These are phyloP conservation scores for Drosophila kambysellisi DNA, from an alignment of 2,888 invertebrate genomes.

Conservation along the genomic window DNA sequence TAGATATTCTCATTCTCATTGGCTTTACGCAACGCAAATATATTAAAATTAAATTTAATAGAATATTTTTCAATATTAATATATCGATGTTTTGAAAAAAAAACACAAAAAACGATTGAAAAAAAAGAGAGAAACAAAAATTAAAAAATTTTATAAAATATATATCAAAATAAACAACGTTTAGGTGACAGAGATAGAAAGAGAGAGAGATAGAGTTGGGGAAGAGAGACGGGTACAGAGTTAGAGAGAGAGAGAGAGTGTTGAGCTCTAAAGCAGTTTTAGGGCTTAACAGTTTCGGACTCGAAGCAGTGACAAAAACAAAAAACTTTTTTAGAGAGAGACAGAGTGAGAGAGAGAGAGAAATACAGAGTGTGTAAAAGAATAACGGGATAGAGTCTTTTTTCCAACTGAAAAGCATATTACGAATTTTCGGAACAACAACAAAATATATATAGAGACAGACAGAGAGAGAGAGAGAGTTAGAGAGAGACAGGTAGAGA, in stretches of 20 bases:
- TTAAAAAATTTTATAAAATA: slow-evolving; percentile 46
- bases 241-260: slow-evolving; percentile 6
- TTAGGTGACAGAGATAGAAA: slow-evolving; percentile 25
- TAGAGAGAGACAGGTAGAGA: slow-evolving; percentile 10
- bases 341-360: no score
- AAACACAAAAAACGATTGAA: slow-evolving; percentile 55
- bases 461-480: slow-evolving; percentile 4
- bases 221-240: slow-evolving; percentile 1
- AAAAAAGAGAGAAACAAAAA: slow-evolving; percentile 58
- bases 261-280: slow-evolving; percentile 20
- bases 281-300: slow-evolving; percentile 29
- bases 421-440: slow-evolving; percentile 48
- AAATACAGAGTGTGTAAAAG: slow-evolving; percentile 1
- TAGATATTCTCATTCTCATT: slow-evolving; percentile 85
- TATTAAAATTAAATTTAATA: slow-evolving; percentile 78
- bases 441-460: slow-evolving; percentile 34
- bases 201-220: slow-evolving; percentile 3
- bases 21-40: slow-evolving; percentile 84
- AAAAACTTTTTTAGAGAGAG: slow-evolving; percentile 21
- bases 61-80: slow-evolving; percentile 70
- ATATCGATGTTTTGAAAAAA: slow-evolving; percentile 60
- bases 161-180: slow-evolving; percentile 47
- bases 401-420: slow-evolving; percentile 50
- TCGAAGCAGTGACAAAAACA: slow-evolving; percentile 49
- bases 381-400: slow-evolving; percentile 1